Percentiles rank a stretch among this genome's conserved stretches.
These are phyloP conservation scores for Poeciliopsis turrubarensis DNA, from an alignment of 2,113 vertebrate species.

Conservation along the genomic window DNA sequence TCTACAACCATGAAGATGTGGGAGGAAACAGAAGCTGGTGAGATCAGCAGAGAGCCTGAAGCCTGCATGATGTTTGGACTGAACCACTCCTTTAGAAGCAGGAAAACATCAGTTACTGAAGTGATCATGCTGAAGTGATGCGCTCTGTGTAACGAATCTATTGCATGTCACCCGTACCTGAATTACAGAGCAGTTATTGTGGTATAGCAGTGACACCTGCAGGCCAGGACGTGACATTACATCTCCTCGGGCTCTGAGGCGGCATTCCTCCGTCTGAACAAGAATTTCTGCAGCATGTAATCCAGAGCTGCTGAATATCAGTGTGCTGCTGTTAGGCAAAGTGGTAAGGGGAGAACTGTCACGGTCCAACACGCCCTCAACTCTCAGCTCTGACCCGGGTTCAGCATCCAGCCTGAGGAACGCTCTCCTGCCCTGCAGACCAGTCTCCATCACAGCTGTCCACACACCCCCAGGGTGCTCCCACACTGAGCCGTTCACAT, in stretches of 20 bases:
- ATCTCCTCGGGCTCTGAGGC: slow-evolving; percentile 65
- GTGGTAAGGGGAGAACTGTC: slow-evolving; percentile 56
- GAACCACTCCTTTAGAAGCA: slow-evolving; percentile 74
- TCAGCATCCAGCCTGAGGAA: slow-evolving; percentile 67
- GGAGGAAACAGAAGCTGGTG: slow-evolving; percentile 66
- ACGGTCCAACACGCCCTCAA: slow-evolving; percentile 75
- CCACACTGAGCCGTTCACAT: slow-evolving; percentile 76
- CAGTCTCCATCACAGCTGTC: slow-evolving; percentile 56
- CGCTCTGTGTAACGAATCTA: neutral
- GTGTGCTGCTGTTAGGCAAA: slow-evolving; percentile 68
- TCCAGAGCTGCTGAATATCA: slow-evolving; percentile 63
- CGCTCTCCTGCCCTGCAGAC: slow-evolving; percentile 49
- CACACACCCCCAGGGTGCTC: slow-evolving; percentile 59
- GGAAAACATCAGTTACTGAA: neutral
- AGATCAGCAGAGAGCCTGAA: slow-evolving; percentile 71
- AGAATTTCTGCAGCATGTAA: slow-evolving; percentile 50
- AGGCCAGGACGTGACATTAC: slow-evolving; percentile 71
- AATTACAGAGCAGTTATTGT: slow-evolving; percentile 80
- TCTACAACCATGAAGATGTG: slow-evolving; percentile 70
- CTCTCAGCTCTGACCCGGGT: slow-evolving; percentile 62
- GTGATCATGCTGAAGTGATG: neutral
- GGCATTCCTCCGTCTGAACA: slow-evolving; percentile 71
- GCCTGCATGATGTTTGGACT: slow-evolving; percentile 73
- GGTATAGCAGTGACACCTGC: slow-evolving; percentile 73
- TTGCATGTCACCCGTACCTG: slow-evolving; percentile 63